Base-by-base conservation (phyloP, 1,140 invertebrate species). In the Neomicropteryx cornuta region DNA sequence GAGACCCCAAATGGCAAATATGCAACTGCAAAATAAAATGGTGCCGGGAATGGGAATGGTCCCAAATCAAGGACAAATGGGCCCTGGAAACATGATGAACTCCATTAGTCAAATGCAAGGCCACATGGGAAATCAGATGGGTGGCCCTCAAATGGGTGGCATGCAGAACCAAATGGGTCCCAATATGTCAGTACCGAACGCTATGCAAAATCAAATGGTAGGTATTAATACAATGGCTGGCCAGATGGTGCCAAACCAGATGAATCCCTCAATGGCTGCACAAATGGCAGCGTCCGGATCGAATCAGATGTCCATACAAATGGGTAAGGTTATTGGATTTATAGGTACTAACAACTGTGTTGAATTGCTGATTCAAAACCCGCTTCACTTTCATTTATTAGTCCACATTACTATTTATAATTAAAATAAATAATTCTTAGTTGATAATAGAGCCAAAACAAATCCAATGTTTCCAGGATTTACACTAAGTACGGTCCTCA, bases 1-100 rank as follows among this genome's bases (percentile, higher is more conserved):
- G 52, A 60, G 74, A 17, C 75, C 75, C 32, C 70, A 63, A 43
- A 71, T 77, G 57, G 55, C 52, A 19, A 67, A 72, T 48, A 74
- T 75, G 69, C 71, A 70, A 42, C 68, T 71, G 19, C 72, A 74
- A 54, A 71, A 70, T 18, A 73, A 70, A 23, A 68, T 75, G 55
- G 71, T 64, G 42, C 50, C 54, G 18, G 54, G 55, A 35, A 71
- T 73, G 46, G 50, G 49, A 3, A 55, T 56, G 45, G 49, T 50
- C 14, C 49, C 49, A 22, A 58, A 61, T 39, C 48, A 45, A 24
- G 52, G 50, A 4, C 53, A 50, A 22, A 52, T 60, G 49, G 48
- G 54, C 5, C 55, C 34, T 42, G 56, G 58, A 43, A 58, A 49
- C 38, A 60, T 68, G 46, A 56, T 60, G 40, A 62, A 60, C 20